These are phyloP conservation scores for Macrocentrus cingulum DNA, from an alignment of 1,140 invertebrate species.

Conservation along the genomic window DNA sequence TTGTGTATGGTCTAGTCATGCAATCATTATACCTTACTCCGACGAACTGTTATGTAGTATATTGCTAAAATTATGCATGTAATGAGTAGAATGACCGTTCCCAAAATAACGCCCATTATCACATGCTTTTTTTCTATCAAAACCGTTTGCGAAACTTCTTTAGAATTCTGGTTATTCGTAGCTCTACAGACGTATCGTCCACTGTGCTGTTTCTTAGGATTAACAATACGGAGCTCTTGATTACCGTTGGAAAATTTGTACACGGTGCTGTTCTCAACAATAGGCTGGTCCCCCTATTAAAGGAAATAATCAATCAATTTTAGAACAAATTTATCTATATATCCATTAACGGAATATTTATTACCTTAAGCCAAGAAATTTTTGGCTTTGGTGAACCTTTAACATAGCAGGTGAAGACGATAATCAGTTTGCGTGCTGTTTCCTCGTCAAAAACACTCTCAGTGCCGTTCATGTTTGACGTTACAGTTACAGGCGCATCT, in stretches of 20 bases:
- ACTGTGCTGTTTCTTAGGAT: slow-evolving; percentile 45
- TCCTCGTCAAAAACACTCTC: slow-evolving; percentile 31
- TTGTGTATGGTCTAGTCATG: no score
- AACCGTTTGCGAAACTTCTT: slow-evolving; percentile 43
- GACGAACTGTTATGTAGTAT: slow-evolving; percentile 62
- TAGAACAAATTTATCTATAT: slow-evolving; percentile 8
- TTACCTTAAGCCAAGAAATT: slow-evolving; percentile 52
- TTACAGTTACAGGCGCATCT: slow-evolving; percentile 32
- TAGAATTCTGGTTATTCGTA: slow-evolving; percentile 45
- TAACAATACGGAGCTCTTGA: slow-evolving; percentile 50
- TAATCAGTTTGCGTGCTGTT: slow-evolving; percentile 30
- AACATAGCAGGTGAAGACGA: slow-evolving; percentile 40
- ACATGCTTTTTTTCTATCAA: slow-evolving; percentile 49
- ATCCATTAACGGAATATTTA: not conserved
- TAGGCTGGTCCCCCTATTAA: slow-evolving; percentile 35
- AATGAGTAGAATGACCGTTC: slow-evolving; percentile 58
- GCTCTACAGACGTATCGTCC: slow-evolving; percentile 53
- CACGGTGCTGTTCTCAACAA: slow-evolving; percentile 38
- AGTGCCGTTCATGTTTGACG: slow-evolving; percentile 39
- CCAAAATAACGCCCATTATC: slow-evolving; percentile 40
- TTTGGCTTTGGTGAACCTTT: slow-evolving; percentile 47
- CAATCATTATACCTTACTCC: slow-evolving; percentile 66
- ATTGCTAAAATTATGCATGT: slow-evolving; percentile 53
- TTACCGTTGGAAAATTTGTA: slow-evolving; percentile 36
- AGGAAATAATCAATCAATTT: no score